A percentile compares a stretch with the other conserved stretches of the same genome.
phyloP scores from a whole-genome alignment of 2,113 vertebrate species.

The Leptosomus discolor region DNA sequence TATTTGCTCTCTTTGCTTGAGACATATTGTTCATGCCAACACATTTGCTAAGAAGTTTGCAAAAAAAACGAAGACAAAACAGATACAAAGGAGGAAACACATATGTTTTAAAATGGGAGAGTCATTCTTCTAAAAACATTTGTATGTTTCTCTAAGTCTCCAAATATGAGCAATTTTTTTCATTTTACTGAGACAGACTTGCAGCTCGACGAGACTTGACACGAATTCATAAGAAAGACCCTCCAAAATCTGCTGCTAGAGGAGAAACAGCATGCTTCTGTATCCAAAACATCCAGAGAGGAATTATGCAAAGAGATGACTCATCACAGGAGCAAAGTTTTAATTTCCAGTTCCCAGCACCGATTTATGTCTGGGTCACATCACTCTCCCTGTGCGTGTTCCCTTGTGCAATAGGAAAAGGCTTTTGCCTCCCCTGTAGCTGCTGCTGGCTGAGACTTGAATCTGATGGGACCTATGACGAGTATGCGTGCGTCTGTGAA shows the following conservation, averaged over 20 bases:
- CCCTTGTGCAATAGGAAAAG: background rate
- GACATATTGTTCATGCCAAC: background rate
- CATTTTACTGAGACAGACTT: background rate
- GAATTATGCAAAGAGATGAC: constrained; percentile 26
- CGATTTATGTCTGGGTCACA: background rate
- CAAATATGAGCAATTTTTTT: background rate
- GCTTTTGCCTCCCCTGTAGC: background rate
- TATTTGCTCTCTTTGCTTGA: constrained; percentile 3
- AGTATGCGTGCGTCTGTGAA: background rate
- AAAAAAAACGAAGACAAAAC: background rate
- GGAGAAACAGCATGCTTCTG: background rate
- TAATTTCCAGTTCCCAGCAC: background rate
- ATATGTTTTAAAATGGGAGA: constrained; percentile 1
- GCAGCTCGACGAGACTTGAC: background rate
- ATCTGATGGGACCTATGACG: fast-evolving
- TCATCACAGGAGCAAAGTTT: background rate
- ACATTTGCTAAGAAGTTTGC: background rate
- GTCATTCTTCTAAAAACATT: background rate
- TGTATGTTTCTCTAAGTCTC: background rate
- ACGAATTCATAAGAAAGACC: background rate
- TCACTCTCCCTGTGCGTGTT: background rate
- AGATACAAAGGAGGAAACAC: background rate
- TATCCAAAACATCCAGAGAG: constrained; percentile 6
- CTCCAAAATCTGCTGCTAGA: background rate
- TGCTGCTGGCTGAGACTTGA: background rate